These are phyloP conservation scores for Podarcis lilfordi DNA, from an alignment of 2,797 vertebrate species.

Conservation along the genomic window DNA sequence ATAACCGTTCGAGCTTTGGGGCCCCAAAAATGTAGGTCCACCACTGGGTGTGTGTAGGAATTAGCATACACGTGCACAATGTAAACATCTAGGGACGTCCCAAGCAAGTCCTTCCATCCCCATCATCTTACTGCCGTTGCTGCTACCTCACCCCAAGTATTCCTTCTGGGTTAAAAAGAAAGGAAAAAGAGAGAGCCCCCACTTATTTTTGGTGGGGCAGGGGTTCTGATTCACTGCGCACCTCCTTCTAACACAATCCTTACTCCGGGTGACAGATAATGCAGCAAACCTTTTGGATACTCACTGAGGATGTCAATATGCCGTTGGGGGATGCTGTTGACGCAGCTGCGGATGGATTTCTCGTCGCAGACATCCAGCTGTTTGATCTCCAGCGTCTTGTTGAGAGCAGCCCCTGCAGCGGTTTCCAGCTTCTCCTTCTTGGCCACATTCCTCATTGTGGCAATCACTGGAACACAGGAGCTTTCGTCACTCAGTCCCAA, in stretches of 20 bases:
- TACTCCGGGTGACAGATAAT: too few species aligned
- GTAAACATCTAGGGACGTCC: background rate
- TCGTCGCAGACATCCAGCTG: conserved; percentile 82
- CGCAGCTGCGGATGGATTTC: conserved; percentile 80
- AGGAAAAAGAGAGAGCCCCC: too few species aligned
- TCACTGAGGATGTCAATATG: conserved; percentile 81
- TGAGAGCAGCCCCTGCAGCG: conserved; percentile 76
- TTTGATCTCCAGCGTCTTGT: conserved; percentile 63
- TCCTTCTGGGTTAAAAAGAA: background rate
- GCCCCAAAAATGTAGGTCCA: too few species aligned
- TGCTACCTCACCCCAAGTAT: background rate
- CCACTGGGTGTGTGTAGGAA: background rate
- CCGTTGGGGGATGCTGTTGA: conserved; percentile 81
- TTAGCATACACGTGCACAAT: background rate
- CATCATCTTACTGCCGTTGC: background rate
- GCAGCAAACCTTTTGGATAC: background rate
- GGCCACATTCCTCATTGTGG: conserved; percentile 81
- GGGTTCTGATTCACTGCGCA: background rate
- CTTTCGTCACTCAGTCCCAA: background rate
- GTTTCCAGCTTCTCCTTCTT: conserved; percentile 78
- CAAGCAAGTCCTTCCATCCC: background rate
- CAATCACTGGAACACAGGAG: conserved; percentile 66
- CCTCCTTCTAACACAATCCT: background rate
- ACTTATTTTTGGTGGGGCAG: too few species aligned
- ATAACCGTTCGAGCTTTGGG: too few species aligned